Percentiles rank a stretch among this genome's conserved stretches.
Conservation (phyloP, 2,797 vertebrate genomes). For the Enteromius mattozi region DNA sequence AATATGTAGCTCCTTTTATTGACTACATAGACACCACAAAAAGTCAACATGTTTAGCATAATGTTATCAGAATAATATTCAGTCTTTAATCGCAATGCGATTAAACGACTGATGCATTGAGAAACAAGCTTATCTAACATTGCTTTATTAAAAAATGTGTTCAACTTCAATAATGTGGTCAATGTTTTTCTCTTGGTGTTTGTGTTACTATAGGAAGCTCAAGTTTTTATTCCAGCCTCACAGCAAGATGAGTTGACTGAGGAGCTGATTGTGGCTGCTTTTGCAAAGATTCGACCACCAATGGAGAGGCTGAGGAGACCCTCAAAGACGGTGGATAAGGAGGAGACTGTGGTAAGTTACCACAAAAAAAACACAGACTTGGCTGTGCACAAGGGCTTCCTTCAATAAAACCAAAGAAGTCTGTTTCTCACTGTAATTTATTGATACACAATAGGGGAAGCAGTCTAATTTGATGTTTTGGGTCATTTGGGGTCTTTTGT, state of each 20-base stretch:
- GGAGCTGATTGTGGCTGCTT: constrained; percentile 75
- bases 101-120: background rate
- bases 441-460: background rate
- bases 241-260: constrained; percentile 80
- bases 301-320: constrained; percentile 71
- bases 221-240: constrained; percentile 78
- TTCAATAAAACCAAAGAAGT: constrained; percentile 4
- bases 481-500: background rate
- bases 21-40: background rate
- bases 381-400: background rate
- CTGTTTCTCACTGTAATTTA: constrained; percentile 25
- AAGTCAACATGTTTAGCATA: background rate
- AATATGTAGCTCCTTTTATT: background rate
- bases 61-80: background rate
- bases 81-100: background rate
- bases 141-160: background rate
- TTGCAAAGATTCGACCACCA: constrained; percentile 71
- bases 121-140: background rate
- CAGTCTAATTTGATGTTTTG: background rate
- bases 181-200: constrained; percentile 35
- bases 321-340: constrained; percentile 71
- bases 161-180: background rate
- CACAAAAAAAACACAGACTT: background rate
- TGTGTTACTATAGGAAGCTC: constrained; percentile 77
- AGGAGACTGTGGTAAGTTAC: constrained; percentile 82